A percentile compares a stretch with the other conserved stretches of the same genome.
These are phyloP conservation scores for Gasteruption jaculator DNA, from an alignment of 2,888 invertebrate genomes.

Conservation along the genomic window DNA sequence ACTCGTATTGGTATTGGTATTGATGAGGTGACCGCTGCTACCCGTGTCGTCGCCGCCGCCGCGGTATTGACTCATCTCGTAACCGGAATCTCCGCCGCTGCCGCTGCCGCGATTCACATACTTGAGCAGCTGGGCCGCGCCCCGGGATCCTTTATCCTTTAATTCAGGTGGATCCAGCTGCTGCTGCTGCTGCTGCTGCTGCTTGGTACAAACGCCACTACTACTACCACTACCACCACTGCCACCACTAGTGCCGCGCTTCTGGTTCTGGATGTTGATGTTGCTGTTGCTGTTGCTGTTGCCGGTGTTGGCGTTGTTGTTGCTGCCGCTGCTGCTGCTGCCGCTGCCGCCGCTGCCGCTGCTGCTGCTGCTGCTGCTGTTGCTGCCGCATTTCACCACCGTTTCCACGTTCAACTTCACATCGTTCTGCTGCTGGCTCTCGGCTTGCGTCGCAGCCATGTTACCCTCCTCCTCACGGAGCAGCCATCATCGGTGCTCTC, in stretches of 20 bases:
- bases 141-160: conserved; percentile 41
- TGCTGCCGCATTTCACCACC: conserved; percentile 34
- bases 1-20: no score
- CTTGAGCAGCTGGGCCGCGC: conserved; percentile 58
- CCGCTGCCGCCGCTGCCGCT: conserved; percentile 50
- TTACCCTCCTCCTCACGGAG: conserved; percentile 52
- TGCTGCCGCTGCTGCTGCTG: no score
- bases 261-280: conserved; percentile 54
- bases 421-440: conserved; percentile 78
- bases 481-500: conserved; percentile 43
- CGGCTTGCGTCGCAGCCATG: conserved; percentile 84
- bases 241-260: conserved; percentile 53
- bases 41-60: conserved; percentile 60
- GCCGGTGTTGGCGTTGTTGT: no score
- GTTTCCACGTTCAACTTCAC: conserved; percentile 46
- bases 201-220: no score
- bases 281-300: no score
- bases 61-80: conserved; percentile 70
- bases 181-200: no score
- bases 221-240: conserved; percentile 49
- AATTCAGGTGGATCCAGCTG: conserved; percentile 41
- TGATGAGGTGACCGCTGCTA: no score
- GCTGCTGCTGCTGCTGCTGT: conserved; percentile 57
- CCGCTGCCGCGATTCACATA: conserved; percentile 77
- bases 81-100: conserved; percentile 59